Conservation (phyloP, 2,888 invertebrate species). For the Eristalis tenax region DNA sequence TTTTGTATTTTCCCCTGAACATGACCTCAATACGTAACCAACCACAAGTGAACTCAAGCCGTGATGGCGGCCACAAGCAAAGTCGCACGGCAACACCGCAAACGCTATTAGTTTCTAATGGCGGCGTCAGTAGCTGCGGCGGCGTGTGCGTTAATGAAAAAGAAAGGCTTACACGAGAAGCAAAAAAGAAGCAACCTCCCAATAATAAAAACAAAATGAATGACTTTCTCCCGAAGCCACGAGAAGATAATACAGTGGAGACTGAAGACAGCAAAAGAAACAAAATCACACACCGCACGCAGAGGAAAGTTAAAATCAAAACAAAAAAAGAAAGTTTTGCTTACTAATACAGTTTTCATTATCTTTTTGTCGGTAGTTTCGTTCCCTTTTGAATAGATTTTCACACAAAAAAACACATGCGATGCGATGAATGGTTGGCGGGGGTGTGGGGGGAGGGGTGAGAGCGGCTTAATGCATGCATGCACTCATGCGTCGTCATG, state of each 20-base stretch:
- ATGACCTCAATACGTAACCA: constrained; percentile 59
- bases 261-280: constrained; percentile 5
- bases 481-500: constrained; percentile 45
- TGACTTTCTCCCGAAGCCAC: constrained; percentile 49
- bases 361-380: constrained; percentile 22
- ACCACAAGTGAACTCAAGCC: constrained; percentile 8
- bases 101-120: constrained; percentile 47
- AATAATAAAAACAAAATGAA: constrained; percentile 37
- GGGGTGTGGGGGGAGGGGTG: background rate
- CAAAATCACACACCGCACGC: constrained; percentile 6
- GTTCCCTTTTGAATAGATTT: background rate
- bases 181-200: background rate
- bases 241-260: background rate
- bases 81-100: constrained; percentile 1
- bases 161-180: constrained; percentile 53
- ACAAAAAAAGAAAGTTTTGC: constrained; percentile 61
- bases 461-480: constrained; percentile 24
- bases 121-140: background rate
- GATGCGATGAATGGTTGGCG: background rate
- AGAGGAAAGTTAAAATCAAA: constrained; percentile 66
- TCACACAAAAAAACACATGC: background rate
- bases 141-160: constrained; percentile 35
- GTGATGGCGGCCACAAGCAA: background rate
- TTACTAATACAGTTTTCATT: constrained; percentile 47
- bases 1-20: constrained; percentile 24